phyloP scores from a whole-genome alignment of 2,113 vertebrate species.

The Austrofundulus limnaeus region DNA sequence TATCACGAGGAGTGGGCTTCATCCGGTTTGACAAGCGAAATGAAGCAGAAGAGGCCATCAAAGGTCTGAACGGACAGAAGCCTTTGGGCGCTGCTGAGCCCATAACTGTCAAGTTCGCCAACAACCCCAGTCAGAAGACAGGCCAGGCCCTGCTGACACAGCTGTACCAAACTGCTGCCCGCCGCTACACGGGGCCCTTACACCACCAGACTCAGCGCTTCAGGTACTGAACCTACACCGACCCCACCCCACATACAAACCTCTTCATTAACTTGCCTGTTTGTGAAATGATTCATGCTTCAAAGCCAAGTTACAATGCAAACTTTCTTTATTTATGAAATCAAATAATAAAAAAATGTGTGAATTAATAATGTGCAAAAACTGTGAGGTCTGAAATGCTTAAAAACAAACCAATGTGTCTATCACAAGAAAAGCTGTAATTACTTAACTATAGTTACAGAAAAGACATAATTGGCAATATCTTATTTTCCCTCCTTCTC shows the following conservation, averaged over 20 bases:
- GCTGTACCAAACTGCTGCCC: constrained; percentile 91
- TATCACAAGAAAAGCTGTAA: constrained; percentile 31
- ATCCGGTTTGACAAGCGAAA: constrained; percentile 97
- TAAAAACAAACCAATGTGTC: constrained; percentile 17
- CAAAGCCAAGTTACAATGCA: constrained; percentile 26
- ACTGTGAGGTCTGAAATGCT: constrained; percentile 22
- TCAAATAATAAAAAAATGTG: constrained; percentile 18
- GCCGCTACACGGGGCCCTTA: constrained; percentile 90
- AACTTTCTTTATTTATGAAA: constrained; percentile 33
- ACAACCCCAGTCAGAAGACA: constrained; percentile 96
- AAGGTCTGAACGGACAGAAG: constrained; percentile 94
- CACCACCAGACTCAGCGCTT: constrained; percentile 94
- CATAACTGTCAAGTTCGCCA: constrained; percentile 97
- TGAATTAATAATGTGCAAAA: constrained; percentile 20
- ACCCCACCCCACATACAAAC: neutral
- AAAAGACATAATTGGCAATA: constrained; percentile 59
- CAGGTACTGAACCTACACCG: constrained; percentile 81
- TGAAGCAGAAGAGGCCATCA: constrained; percentile 95
- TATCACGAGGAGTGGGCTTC: constrained; percentile 94
- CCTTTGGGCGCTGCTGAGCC: constrained; percentile 90
- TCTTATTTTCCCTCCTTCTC: constrained; percentile 64
- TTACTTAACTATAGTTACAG: constrained; percentile 30
- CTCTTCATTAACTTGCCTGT: constrained; percentile 24
- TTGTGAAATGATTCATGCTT: constrained; percentile 26
- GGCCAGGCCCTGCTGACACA: constrained; percentile 93